phyloP scores from a whole-genome alignment of 2,113 vertebrate genomes.

The Plecotus auritus region DNA sequence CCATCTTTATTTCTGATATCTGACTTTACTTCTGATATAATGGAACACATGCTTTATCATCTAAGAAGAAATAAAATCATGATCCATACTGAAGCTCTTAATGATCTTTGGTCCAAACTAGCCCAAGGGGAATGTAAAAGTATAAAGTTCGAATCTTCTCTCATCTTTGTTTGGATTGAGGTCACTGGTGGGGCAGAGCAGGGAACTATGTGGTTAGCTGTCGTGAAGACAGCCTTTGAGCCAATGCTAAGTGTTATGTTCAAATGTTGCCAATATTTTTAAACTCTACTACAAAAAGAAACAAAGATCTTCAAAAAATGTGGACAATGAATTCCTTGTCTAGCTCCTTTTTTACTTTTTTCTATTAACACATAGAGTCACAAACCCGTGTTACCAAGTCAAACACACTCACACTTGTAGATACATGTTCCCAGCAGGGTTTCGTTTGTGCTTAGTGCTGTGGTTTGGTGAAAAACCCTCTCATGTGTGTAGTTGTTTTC shows the following conservation, averaged over 20 bases:
- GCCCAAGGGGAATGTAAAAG: not conserved
- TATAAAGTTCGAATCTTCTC: slow-evolving; percentile 49
- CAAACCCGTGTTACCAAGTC: slow-evolving; percentile 40
- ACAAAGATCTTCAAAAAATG: slow-evolving; percentile 32
- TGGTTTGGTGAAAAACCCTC: slow-evolving; percentile 53
- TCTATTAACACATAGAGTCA: slow-evolving; percentile 32
- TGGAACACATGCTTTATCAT: slow-evolving; percentile 3
- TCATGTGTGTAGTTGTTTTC: slow-evolving; percentile 69
- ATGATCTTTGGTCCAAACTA: slow-evolving; percentile 51
- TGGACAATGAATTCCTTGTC: slow-evolving; percentile 69
- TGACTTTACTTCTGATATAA: slow-evolving; percentile 27
- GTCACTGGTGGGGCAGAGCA: slow-evolving; percentile 50
- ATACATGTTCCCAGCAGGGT: slow-evolving; percentile 67
- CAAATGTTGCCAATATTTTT: slow-evolving; percentile 56
- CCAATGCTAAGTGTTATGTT: slow-evolving; percentile 62
- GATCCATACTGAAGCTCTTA: slow-evolving; percentile 15
- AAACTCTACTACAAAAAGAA: slow-evolving; percentile 44
- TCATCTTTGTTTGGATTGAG: slow-evolving; percentile 42
- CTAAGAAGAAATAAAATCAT: slow-evolving; percentile 65
- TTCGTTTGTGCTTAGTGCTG: slow-evolving; percentile 60
- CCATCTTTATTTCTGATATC: slow-evolving; percentile 13
- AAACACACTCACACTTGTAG: slow-evolving; percentile 62
- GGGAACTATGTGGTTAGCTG: slow-evolving; percentile 17
- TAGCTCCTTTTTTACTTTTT: not conserved
- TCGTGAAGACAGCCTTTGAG: slow-evolving; percentile 32